Base-by-base conservation (phyloP, 37 sponge, comb jelly and placozoan genomes). In the Diacarnus erythraeanus region DNA sequence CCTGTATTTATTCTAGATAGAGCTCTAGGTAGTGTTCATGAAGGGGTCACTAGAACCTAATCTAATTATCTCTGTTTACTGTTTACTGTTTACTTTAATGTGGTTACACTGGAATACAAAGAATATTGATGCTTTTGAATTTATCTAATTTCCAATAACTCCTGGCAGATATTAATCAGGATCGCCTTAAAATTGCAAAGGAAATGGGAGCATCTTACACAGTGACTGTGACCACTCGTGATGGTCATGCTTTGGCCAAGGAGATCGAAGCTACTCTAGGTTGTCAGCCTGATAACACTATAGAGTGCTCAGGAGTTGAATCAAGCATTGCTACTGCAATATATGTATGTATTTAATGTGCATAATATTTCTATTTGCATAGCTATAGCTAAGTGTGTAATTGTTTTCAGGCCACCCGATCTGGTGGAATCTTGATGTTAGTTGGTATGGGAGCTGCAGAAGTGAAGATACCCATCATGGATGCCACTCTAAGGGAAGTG, bases 401-500 rank as follows among this genome's bases (percentile, higher is more conserved):
- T n/a, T n/a, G n/a, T n/a, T n/a, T n/a, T n/a, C 82, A 92, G 90
- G 86, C 90, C 0, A 96, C 96, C 21, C 83, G 82, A 26, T 87
- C 92, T 31, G 98, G 98, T 27, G 98, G 98, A 4, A 75, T 87
- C 30, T 38, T 92, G 47, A 80, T 94, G 63, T 81, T 94, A 74
- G 94, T 97, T 21, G 98, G 98, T 3, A 76, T 94, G 38, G 98
- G 98, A 34, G 81, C 89, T 67, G 84, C 98, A 17, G 86, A 85
- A 31, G 83, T 73, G 35, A 84, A 85, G 38, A 54, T 97, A 20
- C 98, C 98, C 64, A 94, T 97, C 51, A 86, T 92, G 51, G 79
- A 94, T 82, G 98, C 95, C 34, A 73, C 86, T 21, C 84, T 97
- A 29, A 75, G 94, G 36, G 98, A 97, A 47, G 95, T 97, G 64